A percentile compares a stretch with the other conserved stretches of the same genome.
Evolutionary conservation across 1,140 invertebrate genomes (phyloP).

Genomic region (Oncopodura yosiiana): DNA sequence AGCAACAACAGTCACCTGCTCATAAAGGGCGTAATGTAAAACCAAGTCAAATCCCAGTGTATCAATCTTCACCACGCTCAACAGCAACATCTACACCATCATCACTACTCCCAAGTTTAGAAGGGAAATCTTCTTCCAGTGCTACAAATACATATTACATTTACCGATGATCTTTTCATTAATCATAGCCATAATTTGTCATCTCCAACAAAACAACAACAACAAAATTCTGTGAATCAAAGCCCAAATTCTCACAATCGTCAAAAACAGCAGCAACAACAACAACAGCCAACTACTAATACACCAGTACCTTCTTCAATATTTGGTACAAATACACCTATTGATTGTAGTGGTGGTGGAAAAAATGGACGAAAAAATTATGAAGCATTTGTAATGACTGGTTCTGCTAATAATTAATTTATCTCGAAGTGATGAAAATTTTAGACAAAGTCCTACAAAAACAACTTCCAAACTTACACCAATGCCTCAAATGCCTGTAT

Average conservation of each 20-base stretch:
- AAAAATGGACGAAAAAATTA: slow-evolving; percentile 43
- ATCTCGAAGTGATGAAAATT: slow-evolving; percentile 45
- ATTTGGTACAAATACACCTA: neutral
- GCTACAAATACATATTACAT: slow-evolving; percentile 17
- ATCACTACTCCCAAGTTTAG: too few relatives aligned
- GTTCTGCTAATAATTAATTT: slow-evolving; percentile 85
- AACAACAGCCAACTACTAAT: too few relatives aligned
- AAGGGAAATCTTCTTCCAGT: too few relatives aligned
- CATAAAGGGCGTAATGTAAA: neutral
- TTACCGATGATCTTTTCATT: slow-evolving; percentile 32
- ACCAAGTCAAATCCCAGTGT: slow-evolving; percentile 22
- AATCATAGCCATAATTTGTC: slow-evolving; percentile 26
- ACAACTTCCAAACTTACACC: slow-evolving; percentile 29
- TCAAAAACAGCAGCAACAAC: slow-evolving; percentile 7
- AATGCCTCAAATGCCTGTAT: slow-evolving; percentile 25
- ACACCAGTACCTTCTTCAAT: too few relatives aligned
- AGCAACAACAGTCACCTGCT: slow-evolving; percentile 11
- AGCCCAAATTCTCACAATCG: slow-evolving; percentile 8
- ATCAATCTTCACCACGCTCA: slow-evolving; percentile 4
- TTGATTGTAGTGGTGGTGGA: neutral
- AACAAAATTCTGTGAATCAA: slow-evolving; percentile 3
- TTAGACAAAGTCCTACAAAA: slow-evolving; percentile 31
- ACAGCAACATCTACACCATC: neutral
- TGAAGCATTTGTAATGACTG: slow-evolving; percentile 96
- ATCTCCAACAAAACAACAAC: neutral